Percentiles rank a stretch among this genome's conserved stretches.
These are phyloP conservation scores for Phataginus tricuspis DNA, from an alignment of 2,797 vertebrate genomes.

Conservation along the genomic window DNA sequence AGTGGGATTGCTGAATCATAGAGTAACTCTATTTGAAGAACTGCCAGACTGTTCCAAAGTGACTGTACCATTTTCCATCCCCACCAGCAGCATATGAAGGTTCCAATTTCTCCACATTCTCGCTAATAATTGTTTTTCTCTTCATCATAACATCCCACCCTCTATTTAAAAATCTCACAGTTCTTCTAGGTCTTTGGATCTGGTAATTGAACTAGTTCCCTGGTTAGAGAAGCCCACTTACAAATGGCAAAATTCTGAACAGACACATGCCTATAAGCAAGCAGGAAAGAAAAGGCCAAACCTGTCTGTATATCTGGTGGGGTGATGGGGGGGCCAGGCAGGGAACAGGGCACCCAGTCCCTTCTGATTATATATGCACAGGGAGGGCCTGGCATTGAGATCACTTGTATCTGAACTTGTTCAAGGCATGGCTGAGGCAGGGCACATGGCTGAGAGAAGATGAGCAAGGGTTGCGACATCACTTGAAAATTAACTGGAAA, in stretches of 20 bases:
- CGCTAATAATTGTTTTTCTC: neutral
- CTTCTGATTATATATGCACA: neutral
- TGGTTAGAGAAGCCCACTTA: neutral
- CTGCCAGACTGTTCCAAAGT: neutral
- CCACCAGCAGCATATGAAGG: neutral
- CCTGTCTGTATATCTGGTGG: neutral
- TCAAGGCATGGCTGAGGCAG: neutral
- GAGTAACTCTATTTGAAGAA: neutral
- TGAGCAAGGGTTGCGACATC: neutral
- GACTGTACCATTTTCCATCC: neutral
- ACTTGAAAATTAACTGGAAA: neutral
- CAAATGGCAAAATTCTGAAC: neutral
- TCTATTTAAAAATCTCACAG: neutral
- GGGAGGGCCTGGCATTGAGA: neutral
- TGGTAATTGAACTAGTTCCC: neutral
- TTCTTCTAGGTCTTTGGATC: neutral
- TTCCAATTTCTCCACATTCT: neutral
- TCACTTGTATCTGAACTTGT: neutral
- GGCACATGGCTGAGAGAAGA: neutral
- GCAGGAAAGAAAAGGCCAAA: neutral
- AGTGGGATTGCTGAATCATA: neutral
- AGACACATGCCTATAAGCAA: neutral
- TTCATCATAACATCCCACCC: neutral
- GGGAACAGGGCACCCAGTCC: neutral
- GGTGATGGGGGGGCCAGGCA: rapidly evolving